A percentile compares a stretch with the other conserved stretches of the same genome.
phyloP scores from a whole-genome alignment of 1,140 invertebrate species.

The Atopsyche davidsoni region DNA sequence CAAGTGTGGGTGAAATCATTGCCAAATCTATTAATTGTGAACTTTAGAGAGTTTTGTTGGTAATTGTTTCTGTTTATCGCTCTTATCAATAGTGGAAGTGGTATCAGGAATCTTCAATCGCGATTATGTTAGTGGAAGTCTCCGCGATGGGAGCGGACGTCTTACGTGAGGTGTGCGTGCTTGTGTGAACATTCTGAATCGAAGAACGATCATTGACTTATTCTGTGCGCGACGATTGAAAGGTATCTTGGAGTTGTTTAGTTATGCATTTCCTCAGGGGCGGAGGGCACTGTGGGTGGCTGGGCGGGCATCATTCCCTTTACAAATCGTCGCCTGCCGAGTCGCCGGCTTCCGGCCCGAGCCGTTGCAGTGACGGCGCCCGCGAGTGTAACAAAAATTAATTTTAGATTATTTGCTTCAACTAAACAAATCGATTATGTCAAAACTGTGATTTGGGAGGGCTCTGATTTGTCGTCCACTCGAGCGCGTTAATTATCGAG shows the following conservation, averaged over 20 bases:
- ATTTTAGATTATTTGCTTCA: conserved; percentile 28
- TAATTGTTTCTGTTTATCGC: conserved; percentile 24
- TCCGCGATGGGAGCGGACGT: too few species aligned
- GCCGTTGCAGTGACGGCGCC: conserved; percentile 1
- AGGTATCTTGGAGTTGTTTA: conserved; percentile 29
- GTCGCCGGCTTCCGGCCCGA: neutral
- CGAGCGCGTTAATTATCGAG: conserved; percentile 24
- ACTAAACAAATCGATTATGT: conserved; percentile 29
- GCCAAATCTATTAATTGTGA: conserved; percentile 16
- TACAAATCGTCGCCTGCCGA: conserved; percentile 27
- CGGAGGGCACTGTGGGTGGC: neutral
- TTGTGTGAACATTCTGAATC: conserved; percentile 28
- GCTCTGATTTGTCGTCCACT: conserved; percentile 30
- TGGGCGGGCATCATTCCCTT: conserved; percentile 28
- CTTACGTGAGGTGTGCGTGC: conserved; percentile 23
- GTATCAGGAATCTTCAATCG: conserved; percentile 17
- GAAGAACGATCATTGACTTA: conserved; percentile 27
- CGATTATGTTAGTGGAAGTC: conserved; percentile 9
- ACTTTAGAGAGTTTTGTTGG: conserved; percentile 5
- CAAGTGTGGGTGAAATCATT: conserved; percentile 16
- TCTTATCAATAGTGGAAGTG: conserved; percentile 25
- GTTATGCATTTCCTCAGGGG: conserved; percentile 23
- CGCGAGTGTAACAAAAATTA: conserved; percentile 19
- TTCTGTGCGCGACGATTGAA: conserved; percentile 30
- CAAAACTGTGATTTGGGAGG: conserved; percentile 32